Base-by-base conservation (phyloP, 1,140 invertebrate genomes). In the Heliothis subflexa region DNA sequence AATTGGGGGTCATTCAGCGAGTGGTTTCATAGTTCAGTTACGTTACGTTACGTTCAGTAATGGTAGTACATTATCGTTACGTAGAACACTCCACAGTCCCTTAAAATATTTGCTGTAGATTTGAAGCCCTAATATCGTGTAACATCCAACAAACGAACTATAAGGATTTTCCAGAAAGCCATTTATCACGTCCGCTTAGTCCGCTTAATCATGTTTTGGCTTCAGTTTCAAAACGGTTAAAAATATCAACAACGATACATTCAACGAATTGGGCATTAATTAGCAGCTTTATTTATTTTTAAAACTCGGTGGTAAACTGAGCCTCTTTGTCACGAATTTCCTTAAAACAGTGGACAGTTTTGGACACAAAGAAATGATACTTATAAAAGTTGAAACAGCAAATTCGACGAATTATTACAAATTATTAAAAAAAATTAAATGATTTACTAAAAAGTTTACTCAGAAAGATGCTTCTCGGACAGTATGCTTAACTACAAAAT, bases 301-400 rank as follows among this genome's bases (percentile, higher is more conserved):
- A 28, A 25, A 59, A 25, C 12, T 13, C 21, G 25, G 21, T 59
- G 25, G 13, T 11, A 59, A 28, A 59, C 21, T 70, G 4, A 21
- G 16, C 13, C 1, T 71, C 49, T 71, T 71, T 33, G 49, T 50
- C 49, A 71, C 50, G 3, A 25, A 55, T 54, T 55, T 25, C 33
- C 40, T 57, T 74, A 13, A 10, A 59, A 59, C 3, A 49, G 21
- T 10, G 7, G 49, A 14, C 14, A 52, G 13, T 71, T 55, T 62
- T 25, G 9, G 50, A 25, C 64, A 75, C 73, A 75, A 75, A 75
- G 73, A 75, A 62, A 18, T 45, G 33, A n/a, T 45, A 18, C 21
- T 75, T 75, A 33, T 74, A 14, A 61, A 25, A 61, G 9, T 18
- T 14, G 33, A 7, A 7, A 40, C 5, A 14, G 21, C 21, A 28